Base-by-base conservation (phyloP, 2,113 vertebrate species). In the Nycticebus coucang region DNA sequence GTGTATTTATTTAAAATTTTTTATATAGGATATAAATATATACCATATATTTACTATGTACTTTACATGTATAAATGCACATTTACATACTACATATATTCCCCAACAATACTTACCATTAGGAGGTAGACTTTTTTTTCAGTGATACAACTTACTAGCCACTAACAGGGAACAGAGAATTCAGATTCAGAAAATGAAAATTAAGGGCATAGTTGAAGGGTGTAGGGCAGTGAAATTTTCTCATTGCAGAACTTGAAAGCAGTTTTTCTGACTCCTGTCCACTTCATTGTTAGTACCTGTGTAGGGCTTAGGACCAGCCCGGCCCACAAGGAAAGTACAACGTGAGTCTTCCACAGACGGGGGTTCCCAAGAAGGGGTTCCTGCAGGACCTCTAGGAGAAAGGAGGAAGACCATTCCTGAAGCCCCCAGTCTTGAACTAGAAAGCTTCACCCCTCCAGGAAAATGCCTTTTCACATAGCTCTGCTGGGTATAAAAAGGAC, bases 401-500 rank as follows among this genome's bases (percentile, higher is more conserved):
- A 95, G 93, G 0, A 12, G 66, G 69, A 66, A 78, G 95, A 72
- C 81, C 8, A 66, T 95, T 92, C 92, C 93, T 72, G 24, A 95
- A 94, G 88, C 59, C 78, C 62, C 86, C 72, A 41, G 60, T 55
- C 82, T 96, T 74, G 91, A 95, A 88, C 77, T 50, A 78, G 95
- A 97, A 97, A 97, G 33, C 86, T 79, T 93, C 97, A 87, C 93
- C 97, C 83, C 86, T 82, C 45, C 94, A 96, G 97, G 97, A 95
- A 97, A 97, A 95, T 60, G 83, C 89, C 88, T 96, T 97, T 95
- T 96, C 94, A 94, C 97, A 94, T 93, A 97, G 97, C 97, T 98
- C 97, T 98, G 97, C 98, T 97, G 98, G 97, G 98, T 97, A 97
- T 97, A 97, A 98, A 98, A 97, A 95, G 93, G 97, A 98, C 96